Evolutionary conservation across 2,797 vertebrate genomes (phyloP), one percentile per base, ranked within the genome.

Genomic region (Gobionotothen gibberifrons): DNA sequence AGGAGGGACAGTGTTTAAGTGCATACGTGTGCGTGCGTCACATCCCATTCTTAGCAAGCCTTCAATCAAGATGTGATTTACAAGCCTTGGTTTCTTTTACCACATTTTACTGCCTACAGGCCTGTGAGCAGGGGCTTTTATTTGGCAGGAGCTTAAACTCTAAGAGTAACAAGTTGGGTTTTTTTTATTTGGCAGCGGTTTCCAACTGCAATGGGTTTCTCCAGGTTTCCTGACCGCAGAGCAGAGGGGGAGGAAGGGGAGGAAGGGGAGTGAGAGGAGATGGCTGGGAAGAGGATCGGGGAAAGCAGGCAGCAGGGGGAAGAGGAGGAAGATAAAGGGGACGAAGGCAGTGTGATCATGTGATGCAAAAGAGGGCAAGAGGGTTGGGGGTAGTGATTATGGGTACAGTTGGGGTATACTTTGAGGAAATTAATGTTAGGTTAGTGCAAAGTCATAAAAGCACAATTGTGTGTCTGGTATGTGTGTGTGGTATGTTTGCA

Each of bases 41-140:
- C 52, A 69, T 81, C 79, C 74, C 76, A 69, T 76, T 83, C 81
- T 73, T 64, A 82, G 73, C 70, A 87, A 87, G 65, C 82, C 83
- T 87, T 91, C 87, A 92, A 85, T 91, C 83, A 88, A 79, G 72
- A 85, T 17, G 71, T 85, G 85, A 92, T 92, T 92, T 90, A 90
- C 82, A 86, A 75, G 78, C 64, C 69, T 70, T 55, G 76, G 80
- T 82, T 87, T 78, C 57, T 87, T 60, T 81, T 55, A 87, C 88
- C 89, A 43, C 88, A 86, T 83, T 87, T 84, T 82, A 87, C 75
- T 75, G 81, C 86, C 70, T 83, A 81, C 85, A 87, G 85, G 72
- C 85, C 85, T 83, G 83, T 69, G 83, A 89, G 87, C 81, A 83
- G 76, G 55, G 83, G 81, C 82, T 86, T 90, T 85, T 85, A 91